Evolutionary conservation across 2,888 invertebrate species (phyloP).

Genomic region (Rotaria macrura): DNA sequence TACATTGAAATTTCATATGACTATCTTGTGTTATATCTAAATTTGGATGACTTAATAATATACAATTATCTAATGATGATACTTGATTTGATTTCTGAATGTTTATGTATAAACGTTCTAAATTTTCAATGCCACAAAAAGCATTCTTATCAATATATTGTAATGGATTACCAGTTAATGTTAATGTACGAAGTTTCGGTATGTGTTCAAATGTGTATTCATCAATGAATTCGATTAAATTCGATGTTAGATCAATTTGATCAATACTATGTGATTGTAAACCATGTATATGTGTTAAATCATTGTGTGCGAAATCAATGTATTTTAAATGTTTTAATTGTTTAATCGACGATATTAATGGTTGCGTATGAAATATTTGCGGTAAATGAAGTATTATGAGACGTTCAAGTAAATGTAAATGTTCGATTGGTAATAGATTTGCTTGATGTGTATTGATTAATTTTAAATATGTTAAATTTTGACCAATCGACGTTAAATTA

Average conservation of each 20-base stretch:
- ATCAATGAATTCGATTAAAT: background rate
- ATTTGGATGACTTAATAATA: background rate
- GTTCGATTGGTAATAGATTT: background rate
- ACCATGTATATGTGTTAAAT: background rate
- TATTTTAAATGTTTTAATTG: background rate
- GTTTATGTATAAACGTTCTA: background rate
- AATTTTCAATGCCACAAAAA: background rate
- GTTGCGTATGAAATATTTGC: background rate
- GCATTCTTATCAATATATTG: slow-evolving; percentile 1
- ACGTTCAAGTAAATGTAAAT: background rate
- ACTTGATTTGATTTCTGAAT: background rate
- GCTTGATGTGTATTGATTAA: background rate
- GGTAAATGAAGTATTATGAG: background rate
- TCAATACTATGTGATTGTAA: background rate
- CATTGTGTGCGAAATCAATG: background rate
- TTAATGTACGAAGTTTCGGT: background rate
- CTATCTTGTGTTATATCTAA: background rate
- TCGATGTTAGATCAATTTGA: background rate
- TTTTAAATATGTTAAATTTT: background rate
- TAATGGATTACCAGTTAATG: background rate
- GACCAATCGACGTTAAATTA: background rate
- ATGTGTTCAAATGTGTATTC: slow-evolving; percentile 1
- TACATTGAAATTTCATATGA: background rate
- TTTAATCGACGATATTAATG: background rate
- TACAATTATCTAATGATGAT: background rate